Evolutionary conservation across 2,113 vertebrate species (phyloP), one percentile per base, ranked within the genome.

Genomic region (Scomber colias): DNA sequence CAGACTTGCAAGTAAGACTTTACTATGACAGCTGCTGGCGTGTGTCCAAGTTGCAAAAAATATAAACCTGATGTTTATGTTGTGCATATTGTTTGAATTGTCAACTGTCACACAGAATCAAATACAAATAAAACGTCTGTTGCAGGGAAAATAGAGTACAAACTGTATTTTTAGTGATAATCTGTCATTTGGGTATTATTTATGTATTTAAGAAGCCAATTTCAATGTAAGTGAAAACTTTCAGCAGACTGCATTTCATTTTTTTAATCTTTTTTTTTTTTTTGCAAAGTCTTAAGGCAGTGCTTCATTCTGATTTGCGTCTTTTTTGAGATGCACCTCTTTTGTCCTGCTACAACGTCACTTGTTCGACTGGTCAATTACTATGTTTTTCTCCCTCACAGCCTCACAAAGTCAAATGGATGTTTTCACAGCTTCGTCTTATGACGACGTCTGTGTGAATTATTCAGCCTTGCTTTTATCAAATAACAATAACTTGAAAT

Each of bases 331-430:
- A 71, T 75, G 44, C 79, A 63, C 65, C 67, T 84, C 75, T 76
- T 91, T 76, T 78, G 56, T 84, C 59, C 76, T 40, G 60, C 67
- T 90, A 65, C 45, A 87, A 85, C 87, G 83, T 77, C 84, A 82
- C 75, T 89, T 63, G 53, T 90, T 76, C 35, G 13, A 80, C 77
- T 83, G 82, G 73, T 86, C 81, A 82, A 85, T 86, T 71, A 87
- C 81, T 86, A 30, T 89, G 81, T 90, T 90, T 89, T 87, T 79
- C 81, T 85, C 67, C 60, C 70, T 78, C 68, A 19, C 79, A 71
- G 70, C 63, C 70, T 30, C 77, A 74, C 71, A 83, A 77, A 89
- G 75, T 81, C 74, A 90, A 89, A 82, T 81, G 70, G 62, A 90
- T 79, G 78, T 87, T 82, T 90, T 80, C 17, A 7, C 50, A 44